phyloP scores from a whole-genome alignment of 2,797 vertebrate species.

The Chaetodon trifasciatus region DNA sequence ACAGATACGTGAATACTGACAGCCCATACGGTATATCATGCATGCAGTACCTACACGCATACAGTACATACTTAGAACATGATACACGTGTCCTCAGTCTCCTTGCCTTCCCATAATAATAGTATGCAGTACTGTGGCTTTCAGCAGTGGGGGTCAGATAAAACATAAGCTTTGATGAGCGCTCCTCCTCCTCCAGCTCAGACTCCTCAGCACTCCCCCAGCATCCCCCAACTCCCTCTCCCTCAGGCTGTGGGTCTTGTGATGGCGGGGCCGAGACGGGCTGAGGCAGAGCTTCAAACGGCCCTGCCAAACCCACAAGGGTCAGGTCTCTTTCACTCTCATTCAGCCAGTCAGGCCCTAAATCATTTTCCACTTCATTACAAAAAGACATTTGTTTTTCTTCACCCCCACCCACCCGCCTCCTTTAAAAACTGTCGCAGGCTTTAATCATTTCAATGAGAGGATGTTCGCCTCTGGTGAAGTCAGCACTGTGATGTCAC shows the following conservation, averaged over 20 bases:
- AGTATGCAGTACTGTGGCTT: constrained; percentile 64
- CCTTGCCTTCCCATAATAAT: constrained; percentile 59
- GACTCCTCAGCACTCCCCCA: constrained; percentile 33
- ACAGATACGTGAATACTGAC: constrained; percentile 3
- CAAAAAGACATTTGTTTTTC: constrained; percentile 75
- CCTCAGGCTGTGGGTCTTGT: constrained; percentile 58
- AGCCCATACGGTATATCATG: background rate
- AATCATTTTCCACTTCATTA: constrained; percentile 81
- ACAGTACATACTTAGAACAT: constrained; percentile 33
- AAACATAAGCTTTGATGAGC: constrained; percentile 64
- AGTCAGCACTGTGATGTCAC: constrained; percentile 66
- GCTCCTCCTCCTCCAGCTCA: constrained; percentile 47
- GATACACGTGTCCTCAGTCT: constrained; percentile 47
- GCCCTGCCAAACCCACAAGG: constrained; percentile 66
- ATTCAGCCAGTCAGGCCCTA: constrained; percentile 68
- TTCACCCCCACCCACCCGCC: constrained; percentile 49
- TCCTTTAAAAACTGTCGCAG: constrained; percentile 40
- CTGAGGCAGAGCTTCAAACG: constrained; percentile 75
- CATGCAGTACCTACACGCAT: constrained; percentile 3
- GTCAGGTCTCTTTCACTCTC: constrained; percentile 75
- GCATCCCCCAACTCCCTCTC: constrained; percentile 20
- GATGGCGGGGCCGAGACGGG: constrained; percentile 54
- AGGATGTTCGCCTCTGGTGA: constrained; percentile 61
- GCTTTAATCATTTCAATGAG: constrained; percentile 75
- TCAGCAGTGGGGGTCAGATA: constrained; percentile 72